Evolutionary conservation across 2,888 invertebrate species (phyloP).

Genomic region (Drosophila leonis): DNA sequence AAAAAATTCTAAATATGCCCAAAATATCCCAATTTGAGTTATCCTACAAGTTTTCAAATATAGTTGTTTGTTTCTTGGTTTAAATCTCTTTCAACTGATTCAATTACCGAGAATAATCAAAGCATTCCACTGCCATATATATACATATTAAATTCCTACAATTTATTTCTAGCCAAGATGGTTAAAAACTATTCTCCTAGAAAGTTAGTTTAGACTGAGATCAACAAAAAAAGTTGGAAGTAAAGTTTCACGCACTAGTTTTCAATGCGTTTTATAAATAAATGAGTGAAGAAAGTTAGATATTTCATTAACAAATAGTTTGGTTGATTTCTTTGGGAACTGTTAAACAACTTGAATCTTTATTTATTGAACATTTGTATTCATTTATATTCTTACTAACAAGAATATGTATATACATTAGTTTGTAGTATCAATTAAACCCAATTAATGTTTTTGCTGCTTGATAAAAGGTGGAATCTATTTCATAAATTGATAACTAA

Average conservation of each 20-base stretch:
- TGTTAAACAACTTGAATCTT: neutral
- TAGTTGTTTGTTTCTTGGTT: neutral
- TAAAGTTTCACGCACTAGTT: neutral
- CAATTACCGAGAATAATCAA: no score
- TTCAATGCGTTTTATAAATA: neutral
- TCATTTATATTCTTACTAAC: neutral
- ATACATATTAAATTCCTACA: no score
- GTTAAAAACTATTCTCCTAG: no score
- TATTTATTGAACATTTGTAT: neutral
- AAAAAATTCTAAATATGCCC: no score
- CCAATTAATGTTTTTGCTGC: neutral
- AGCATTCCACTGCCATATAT: no score
- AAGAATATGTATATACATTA: neutral
- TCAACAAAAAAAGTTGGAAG: no score
- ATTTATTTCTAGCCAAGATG: no score
- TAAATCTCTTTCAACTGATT: no score
- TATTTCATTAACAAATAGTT: neutral
- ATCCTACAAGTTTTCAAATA: no score
- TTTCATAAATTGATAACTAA: constrained; percentile 1
- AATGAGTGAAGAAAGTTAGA: neutral
- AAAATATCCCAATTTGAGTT: neutral
- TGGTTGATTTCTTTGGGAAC: neutral
- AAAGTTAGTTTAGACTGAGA: neutral
- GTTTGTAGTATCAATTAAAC: neutral
- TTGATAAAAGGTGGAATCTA: neutral